Base-by-base conservation (phyloP, 2,888 invertebrate species). In the Myopa testacea region DNA sequence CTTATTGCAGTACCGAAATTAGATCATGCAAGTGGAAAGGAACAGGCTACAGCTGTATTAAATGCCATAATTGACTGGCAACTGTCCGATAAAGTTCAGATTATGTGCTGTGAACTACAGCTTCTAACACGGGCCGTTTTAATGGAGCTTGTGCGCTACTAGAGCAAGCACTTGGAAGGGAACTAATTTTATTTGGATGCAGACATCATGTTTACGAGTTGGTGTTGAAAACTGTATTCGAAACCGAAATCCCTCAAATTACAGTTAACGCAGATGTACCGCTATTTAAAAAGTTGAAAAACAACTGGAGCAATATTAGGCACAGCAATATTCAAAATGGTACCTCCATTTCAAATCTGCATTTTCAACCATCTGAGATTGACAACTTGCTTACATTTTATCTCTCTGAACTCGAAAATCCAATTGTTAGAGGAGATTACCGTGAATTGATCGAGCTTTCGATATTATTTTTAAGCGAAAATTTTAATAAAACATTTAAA, bases 1-100 rank as follows among this genome's bases (percentile, higher is more conserved):
- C 81, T 84, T 75, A 69, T 85, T 78, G 82, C 82, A 78, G 83
- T 85, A 76, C 83, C 84, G 45, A 83, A 80, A 81, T 75, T 85
- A 76, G 82, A 84, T 4, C 83, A 74, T 72, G 83, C 82, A 78
- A 78, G 81, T 8, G 82, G 81, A 12, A 81, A 76, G 26, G 80
- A 82, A 45, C 82, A 78, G 65, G 81, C 81, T 38, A 67, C 80
- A 71, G 84, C 82, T 72, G 82, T 85, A 77, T 85, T 62, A 45
- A 78, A 77, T 37, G 69, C 76, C 10, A 34, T 82, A 60, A 37
- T 26, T 74, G 80, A 84, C 76, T 82, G 78, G 80, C 78, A 82
- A 70, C 81, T 82, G 16, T 12, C 8, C 14, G 52, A 52, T 12
- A 52, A 52, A 14, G 14, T 52, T 12, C 52, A 52, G 1, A 52